Base-by-base conservation (phyloP, 1,140 invertebrate species). In the Drosophila azteca region DNA sequence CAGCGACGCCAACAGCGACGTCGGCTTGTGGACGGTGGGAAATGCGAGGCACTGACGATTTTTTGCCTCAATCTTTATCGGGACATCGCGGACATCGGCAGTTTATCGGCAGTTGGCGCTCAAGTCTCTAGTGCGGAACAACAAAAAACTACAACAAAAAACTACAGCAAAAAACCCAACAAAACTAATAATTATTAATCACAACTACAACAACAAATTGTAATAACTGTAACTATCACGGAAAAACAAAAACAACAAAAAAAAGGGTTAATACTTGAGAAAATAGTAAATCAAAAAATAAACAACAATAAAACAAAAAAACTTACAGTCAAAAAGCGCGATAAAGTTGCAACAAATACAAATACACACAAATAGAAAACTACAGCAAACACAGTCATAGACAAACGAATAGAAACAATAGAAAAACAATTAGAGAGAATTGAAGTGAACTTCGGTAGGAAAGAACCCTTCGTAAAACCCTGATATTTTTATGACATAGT, bases 241-340 rank as follows among this genome's bases (percentile, higher is more conserved):
- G 22, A 49, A 22, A 39, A 57, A 45, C 46, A 53, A 59, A 39
- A 63, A 51, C 41, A 60, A 71, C 31, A 52, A 52, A 53, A 7
- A 22, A 43, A 43, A 51, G 59, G 58, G 72, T 80, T 55, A 48
- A 66, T 65, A 65, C 54, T 67, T 46, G 62, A 65, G 35, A 65
- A 74, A 70, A 73, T 60, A 77, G 69, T 84, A 87, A 87, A 87
- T 87, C 65, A 81, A 66, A 81, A 66, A 77, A 49, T 49, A 68
- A 26, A 58, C 35, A 57, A 81, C 60, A 77, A 46, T 46, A 68
- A 31, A 58, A 31, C n/a, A 55, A 61, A 22, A 13, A 50, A 51
- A 7, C 8, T 2, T 9, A 31, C 44, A 45, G 44, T n/a, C 22
- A 20, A 35, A 41, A 57, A 31, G 31, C 45, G 55, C 63, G 54